Base-by-base conservation (phyloP, 2,113 vertebrate species). In the Misgurnus mizolepis region DNA sequence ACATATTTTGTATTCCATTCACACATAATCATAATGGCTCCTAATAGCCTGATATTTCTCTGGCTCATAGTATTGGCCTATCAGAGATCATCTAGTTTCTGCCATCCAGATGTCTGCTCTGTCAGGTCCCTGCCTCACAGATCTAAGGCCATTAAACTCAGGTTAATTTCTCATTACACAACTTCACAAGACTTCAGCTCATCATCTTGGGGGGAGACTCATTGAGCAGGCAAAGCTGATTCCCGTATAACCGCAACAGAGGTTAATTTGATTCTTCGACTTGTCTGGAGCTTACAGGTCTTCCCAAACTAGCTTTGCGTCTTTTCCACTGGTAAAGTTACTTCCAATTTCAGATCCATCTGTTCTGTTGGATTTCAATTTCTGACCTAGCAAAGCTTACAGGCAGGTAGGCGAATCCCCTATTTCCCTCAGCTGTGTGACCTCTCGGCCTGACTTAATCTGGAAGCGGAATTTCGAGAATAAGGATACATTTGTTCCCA, bases 311-410 rank as follows among this genome's bases (percentile, higher is more conserved):
- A 82, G 83, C 67, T 79, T 86, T 86, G 83, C 69, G 82, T 88
- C 87, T 86, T 86, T 84, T 80, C 76, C 85, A 84, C 84, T 80
- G 79, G 76, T 83, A 77, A 86, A 85, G 77, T 70, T 84, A 78
- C 82, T 78, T 81, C 74, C 80, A 88, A 87, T 88, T 86, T 85
- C 80, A 86, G 87, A 70, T 84, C 83, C 76, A 83, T 86, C 80
- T 79, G 64, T 77, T 77, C 66, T 14, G 47, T 47, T 83, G 83
- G 73, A 85, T 86, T 86, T 84, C 84, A 86, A 80, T 85, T 82
- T 84, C 79, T 85, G 84, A 83, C 82, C 83, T 78, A 84, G 60
- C 76, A 72, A 64, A 86, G 81, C 82, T 80, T 76, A 86, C 84
- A 84, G 76, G 34, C 77, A 76, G 65, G 81, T 66, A 43, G 76